These are phyloP conservation scores for Sigmodon hispidus DNA, from an alignment of 2,113 vertebrate genomes.

Conservation along the genomic window DNA sequence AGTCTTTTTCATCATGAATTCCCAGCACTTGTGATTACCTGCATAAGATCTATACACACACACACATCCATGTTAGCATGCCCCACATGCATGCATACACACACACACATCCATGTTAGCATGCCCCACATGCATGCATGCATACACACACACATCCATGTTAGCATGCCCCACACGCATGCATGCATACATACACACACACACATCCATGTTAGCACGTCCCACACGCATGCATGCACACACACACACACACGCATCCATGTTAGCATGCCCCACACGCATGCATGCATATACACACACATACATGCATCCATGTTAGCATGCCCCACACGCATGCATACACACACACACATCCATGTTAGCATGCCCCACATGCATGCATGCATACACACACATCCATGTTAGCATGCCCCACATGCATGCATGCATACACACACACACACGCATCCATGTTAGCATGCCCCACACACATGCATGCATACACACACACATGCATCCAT, in stretches of 20 bases:
- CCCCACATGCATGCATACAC: no score
- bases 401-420: no score
- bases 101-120: neutral
- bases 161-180: no score
- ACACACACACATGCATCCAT: neutral
- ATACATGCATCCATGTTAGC: neutral
- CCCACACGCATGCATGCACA: no score
- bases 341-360: neutral
- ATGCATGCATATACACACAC: neutral
- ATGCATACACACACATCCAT: neutral
- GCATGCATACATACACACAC: neutral
- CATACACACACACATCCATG: neutral
- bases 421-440: neutral
- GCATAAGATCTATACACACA: neutral
- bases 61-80: neutral
- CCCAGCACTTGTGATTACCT: neutral
- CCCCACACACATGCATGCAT: no score
- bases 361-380: no score
- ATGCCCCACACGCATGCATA: no score
- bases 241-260: neutral
- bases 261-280: no score
- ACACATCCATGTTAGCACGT: neutral
- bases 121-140: neutral
- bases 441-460: no score
- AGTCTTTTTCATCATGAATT: neutral